Conservation (phyloP, 2,888 invertebrate genomes). For the Drosophila lutescens region DNA sequence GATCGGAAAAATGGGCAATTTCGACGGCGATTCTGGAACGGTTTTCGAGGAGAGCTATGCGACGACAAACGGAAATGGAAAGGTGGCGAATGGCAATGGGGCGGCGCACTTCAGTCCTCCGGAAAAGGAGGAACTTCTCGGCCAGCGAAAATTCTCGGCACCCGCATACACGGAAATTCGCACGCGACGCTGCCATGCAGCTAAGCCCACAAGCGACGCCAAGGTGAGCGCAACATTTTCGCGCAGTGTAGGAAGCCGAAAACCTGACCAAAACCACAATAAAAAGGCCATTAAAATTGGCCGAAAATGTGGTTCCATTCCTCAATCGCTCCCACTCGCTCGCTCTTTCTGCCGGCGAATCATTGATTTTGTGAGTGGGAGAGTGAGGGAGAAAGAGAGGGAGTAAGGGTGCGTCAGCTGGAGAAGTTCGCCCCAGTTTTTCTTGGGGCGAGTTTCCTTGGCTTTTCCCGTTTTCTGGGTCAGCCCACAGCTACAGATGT, state of each 20-base stretch:
- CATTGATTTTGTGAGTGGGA: conserved; percentile 26
- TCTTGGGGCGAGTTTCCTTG: conserved; percentile 4
- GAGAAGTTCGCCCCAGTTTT: conserved; percentile 6
- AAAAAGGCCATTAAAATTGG: conserved; percentile 4
- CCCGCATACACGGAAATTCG: conserved; percentile 80
- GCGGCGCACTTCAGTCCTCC: not conserved
- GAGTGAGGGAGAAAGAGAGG: conserved; percentile 5
- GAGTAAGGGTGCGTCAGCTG: conserved; percentile 22
- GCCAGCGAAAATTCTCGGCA: conserved; percentile 70
- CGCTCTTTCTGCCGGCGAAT: conserved; percentile 14
- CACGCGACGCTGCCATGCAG: conserved; percentile 65
- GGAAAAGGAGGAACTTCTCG: conserved; percentile 7
- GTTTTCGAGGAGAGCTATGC: conserved; percentile 47
- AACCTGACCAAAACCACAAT: conserved; percentile 2
- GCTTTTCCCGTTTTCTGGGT: conserved; percentile 37
- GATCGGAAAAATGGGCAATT: conserved; percentile 57
- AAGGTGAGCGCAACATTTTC: conserved; percentile 68
- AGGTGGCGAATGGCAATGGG: conserved; percentile 6
- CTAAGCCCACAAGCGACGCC: conserved; percentile 51
- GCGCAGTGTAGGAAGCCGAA: not conserved
- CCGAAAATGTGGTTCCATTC: conserved; percentile 20
- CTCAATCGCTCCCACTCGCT: conserved; percentile 15
- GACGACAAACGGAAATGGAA: conserved; percentile 21
- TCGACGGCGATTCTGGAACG: conserved; percentile 56
- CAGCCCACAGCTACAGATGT: conserved; percentile 37